These are phyloP conservation scores for Anolis apletophallus DNA, from an alignment of 2,797 vertebrate species.

Conservation along the genomic window DNA sequence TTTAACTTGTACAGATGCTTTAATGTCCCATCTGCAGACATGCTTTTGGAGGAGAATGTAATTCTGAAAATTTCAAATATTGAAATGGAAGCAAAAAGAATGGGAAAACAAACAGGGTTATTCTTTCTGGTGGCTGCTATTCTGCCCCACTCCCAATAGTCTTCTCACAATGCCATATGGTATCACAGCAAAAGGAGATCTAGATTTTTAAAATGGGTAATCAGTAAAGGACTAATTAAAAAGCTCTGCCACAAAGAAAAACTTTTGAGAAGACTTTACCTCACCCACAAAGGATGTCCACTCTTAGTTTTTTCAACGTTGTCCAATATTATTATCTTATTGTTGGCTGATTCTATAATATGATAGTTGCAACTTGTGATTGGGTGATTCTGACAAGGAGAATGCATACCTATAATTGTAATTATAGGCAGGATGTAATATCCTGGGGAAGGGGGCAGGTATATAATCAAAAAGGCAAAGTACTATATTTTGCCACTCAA, in stretches of 20 bases:
- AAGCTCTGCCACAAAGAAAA: not conserved
- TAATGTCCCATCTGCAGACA: too few species aligned
- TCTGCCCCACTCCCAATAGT: not conserved
- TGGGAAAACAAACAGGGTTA: not conserved
- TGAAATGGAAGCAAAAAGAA: not conserved
- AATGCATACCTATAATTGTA: too few species aligned
- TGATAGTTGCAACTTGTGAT: too few species aligned
- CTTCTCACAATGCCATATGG: not conserved
- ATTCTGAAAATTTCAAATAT: not conserved
- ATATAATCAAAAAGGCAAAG: too few species aligned
- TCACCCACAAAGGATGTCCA: not conserved
- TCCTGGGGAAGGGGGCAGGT: too few species aligned
- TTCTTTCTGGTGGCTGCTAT: not conserved
- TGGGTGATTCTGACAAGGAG: too few species aligned
- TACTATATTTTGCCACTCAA: too few species aligned
- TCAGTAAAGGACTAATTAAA: not conserved
- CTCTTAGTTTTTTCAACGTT: too few species aligned
- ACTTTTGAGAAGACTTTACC: not conserved
- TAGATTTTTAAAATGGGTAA: not conserved
- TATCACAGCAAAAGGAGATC: not conserved
- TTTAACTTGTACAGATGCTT: not conserved
- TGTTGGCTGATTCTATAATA: too few species aligned
- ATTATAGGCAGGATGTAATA: too few species aligned
- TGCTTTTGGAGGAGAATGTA: not conserved
- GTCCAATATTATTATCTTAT: too few species aligned